A percentile compares a stretch with the other conserved stretches of the same genome.
phyloP scores from a whole-genome alignment of 2,797 vertebrate species.

The Mus spretus region DNA sequence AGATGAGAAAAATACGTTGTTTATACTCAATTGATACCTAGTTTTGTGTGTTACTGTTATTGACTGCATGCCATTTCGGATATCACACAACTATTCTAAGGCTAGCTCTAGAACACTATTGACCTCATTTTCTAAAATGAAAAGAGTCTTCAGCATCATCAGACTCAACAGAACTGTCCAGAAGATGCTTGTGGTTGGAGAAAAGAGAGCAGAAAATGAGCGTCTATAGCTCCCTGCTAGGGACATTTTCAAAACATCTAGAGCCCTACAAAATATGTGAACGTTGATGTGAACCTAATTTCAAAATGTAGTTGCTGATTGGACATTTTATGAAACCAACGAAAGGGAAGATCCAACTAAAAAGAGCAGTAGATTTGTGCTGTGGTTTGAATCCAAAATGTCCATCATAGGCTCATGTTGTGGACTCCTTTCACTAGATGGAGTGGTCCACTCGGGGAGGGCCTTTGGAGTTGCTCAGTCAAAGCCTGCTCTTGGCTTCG shows the following conservation, averaged over 20 bases:
- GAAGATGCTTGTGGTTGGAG: constrained; percentile 79
- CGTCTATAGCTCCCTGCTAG: constrained; percentile 55
- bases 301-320: background rate
- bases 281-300: constrained; percentile 21
- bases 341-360: background rate
- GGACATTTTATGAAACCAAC: background rate
- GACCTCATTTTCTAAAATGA: constrained; percentile 91
- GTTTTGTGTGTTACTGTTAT: constrained; percentile 81
- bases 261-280: background rate
- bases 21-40: background rate
- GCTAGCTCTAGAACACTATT: constrained; percentile 85
- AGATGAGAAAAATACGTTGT: background rate
- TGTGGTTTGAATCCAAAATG: background rate
- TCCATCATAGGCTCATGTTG: too few relatives aligned
- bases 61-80: constrained; percentile 77
- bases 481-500: background rate
- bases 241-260: constrained; percentile 63
- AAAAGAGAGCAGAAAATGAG: constrained; percentile 63
- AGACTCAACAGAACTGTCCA: constrained; percentile 57
- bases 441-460: too few relatives aligned
- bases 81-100: constrained; percentile 83
- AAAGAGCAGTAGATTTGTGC: background rate
- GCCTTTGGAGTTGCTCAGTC: background rate
- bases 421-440: background rate
- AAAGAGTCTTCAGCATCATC: constrained; percentile 87